Conservation (phyloP, 2,113 vertebrate genomes). For the Bubalus kerabau region DNA sequence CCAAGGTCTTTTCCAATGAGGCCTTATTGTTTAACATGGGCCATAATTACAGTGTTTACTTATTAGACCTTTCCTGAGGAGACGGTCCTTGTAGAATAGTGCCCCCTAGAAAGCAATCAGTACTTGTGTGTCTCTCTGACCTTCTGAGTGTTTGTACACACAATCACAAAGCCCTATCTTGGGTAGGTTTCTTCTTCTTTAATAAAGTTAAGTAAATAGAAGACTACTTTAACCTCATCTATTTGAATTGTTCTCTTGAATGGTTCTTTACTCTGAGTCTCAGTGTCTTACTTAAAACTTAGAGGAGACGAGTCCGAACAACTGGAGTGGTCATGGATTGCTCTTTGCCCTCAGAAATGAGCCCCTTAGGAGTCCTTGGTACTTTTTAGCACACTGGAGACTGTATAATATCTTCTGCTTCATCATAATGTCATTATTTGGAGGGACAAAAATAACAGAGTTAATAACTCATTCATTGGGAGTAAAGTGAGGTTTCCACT, state of each 20-base stretch:
- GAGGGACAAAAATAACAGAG: background rate
- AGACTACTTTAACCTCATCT: background rate
- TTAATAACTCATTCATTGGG: background rate
- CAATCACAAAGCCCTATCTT: background rate
- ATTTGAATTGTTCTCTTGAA: background rate
- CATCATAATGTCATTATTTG: background rate
- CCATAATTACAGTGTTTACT: background rate
- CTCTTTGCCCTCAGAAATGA: background rate
- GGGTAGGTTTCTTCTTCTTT: background rate
- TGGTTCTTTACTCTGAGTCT: background rate
- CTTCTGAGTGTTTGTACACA: background rate
- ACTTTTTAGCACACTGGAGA: background rate
- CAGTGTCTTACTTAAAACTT: background rate
- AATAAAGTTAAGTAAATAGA: background rate
- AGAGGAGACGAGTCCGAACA: background rate
- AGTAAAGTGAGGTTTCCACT: background rate
- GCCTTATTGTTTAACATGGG: background rate
- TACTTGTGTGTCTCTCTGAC: background rate
- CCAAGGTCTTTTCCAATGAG: background rate
- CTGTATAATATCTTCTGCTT: background rate
- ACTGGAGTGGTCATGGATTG: accelerated
- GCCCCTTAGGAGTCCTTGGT: background rate
- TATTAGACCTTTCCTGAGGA: background rate
- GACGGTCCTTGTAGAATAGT: background rate
- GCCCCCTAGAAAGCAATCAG: background rate